Evolutionary conservation across 1,140 invertebrate genomes (phyloP), one percentile per base, ranked within the genome.

Genomic region (Lepidurus apus): DNA sequence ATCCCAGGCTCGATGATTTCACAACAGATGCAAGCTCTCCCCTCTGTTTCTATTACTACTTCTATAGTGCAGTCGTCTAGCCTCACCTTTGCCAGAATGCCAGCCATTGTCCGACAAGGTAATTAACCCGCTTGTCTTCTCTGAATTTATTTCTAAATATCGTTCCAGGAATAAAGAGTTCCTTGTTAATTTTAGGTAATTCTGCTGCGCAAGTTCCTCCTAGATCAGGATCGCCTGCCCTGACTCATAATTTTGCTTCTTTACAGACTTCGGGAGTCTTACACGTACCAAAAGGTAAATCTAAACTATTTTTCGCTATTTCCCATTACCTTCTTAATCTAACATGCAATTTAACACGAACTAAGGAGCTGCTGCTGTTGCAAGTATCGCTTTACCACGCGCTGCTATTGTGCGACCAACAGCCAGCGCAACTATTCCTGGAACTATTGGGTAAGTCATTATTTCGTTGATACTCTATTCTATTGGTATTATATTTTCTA

Each of bases 241-340:
- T 75, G 17, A 44, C 73, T 17, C 44, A 74, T 42, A 11, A 45
- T 21, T 44, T 74, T 45, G 75, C 47, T 7, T 43, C 75, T 6
- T 34, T 42, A 11, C 24, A 43, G 21, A 21, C 43, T 43, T 17
- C 47, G 17, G 43, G 43, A 9, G 47, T 47, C 44, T 74, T 74
- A 44, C 78, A 79, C 43, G 78, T 79, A 74, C 78, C 78, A 43
- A 79, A 79, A 79, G 78, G 78, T 79, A 79, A 73, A 73, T 44
- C 0, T 9, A 13, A 24, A 9, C 21, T 73, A 3, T 65, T 10
- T n/a, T 77, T 10, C 10, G n/a, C n/a, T n/a, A n/a, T n/a, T n/a
- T n/a, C n/a, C n/a, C n/a, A n/a, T n/a, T n/a, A 44, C 7, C 11
- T 10, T 77, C 21, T 6, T n/a, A 0, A 13, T 42, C 21, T 65